A percentile compares a stretch with the other conserved stretches of the same genome.
Evolutionary conservation across 2,113 vertebrate genomes (phyloP).

Genomic region (Brienomyrus longianalis): DNA sequence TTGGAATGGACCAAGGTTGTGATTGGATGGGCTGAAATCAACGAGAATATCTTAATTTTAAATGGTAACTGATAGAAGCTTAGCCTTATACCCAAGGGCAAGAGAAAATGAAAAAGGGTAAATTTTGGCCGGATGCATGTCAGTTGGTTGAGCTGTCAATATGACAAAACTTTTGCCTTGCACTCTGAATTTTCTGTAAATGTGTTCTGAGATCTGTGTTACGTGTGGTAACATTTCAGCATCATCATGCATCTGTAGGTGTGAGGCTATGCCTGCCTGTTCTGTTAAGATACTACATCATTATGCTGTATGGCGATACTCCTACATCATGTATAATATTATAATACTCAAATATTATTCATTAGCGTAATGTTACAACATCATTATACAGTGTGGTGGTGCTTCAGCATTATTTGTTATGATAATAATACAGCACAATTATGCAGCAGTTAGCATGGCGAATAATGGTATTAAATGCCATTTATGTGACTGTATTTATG

Average conservation of each 20-base stretch:
- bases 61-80: not conserved
- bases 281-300: not conserved
- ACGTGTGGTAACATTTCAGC: slow-evolving; percentile 37
- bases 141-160: not conserved
- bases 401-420: too few species aligned
- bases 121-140: not conserved
- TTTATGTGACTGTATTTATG: not conserved
- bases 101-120: not conserved
- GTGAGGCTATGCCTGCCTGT: not conserved
- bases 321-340: not conserved
- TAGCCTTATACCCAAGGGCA: not conserved
- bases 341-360: not conserved
- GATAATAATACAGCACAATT: not conserved
- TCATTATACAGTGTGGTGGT: not conserved
- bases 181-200: slow-evolving; percentile 27
- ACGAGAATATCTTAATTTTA: not conserved
- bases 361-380: not conserved
- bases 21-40: not conserved
- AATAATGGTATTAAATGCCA: not conserved
- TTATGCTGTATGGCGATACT: not conserved
- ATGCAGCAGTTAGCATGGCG: not conserved
- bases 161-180: slow-evolving; percentile 20
- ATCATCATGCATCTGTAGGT: not conserved
- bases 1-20: not conserved
- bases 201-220: slow-evolving; percentile 51